Base-by-base conservation (phyloP, 2,113 vertebrate species). In the Solea solea region DNA sequence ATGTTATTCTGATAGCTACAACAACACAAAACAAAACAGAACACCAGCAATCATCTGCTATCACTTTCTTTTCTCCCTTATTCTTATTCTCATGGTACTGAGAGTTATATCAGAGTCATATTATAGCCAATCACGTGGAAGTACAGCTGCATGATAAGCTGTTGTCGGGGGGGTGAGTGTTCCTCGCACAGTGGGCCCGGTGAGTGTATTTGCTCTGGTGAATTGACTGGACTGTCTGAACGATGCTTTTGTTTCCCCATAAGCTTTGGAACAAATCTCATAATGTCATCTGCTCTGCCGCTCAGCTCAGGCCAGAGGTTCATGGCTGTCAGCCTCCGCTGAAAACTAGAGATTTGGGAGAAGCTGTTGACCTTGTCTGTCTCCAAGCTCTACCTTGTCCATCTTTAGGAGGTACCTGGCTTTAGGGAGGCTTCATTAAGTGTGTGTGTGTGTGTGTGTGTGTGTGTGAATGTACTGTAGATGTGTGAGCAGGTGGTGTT, bases 351-450 rank as follows among this genome's bases (percentile, higher is more conserved):
- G 48, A 64, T 65, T 74, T 64, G 15, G 64, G 60, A 73, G 28
- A 73, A 72, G 70, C 59, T 80, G 69, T 83, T 84, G 81, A 79
- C 83, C 81, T 83, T 84, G 83, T 82, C 64, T 74, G 66, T 74
- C 63, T 80, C 63, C 3, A 34, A 34, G 34, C 34, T 2, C 34
- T 34, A 34, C 34, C 5, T 34, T 34, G 34, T 34, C 34, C 5
- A 34, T 34, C 3, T 34, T 34, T 73, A 72, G 76, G 69, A 45
- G 25, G 66, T 61, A 74, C 66, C 63, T 60, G 66, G 59, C 72
- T 68, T 51, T 25, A 66, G 80, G 81, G 76, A 53, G 60, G 54
- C 21, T 68, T 67, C 68, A 39, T 56, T 56, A 71, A 76, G 27
- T 45, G 57, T 54, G 52, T 39, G 39, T 46, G 57, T 40, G 25